Conservation (phyloP, 2,113 vertebrate genomes). For the Labrus mixtus region DNA sequence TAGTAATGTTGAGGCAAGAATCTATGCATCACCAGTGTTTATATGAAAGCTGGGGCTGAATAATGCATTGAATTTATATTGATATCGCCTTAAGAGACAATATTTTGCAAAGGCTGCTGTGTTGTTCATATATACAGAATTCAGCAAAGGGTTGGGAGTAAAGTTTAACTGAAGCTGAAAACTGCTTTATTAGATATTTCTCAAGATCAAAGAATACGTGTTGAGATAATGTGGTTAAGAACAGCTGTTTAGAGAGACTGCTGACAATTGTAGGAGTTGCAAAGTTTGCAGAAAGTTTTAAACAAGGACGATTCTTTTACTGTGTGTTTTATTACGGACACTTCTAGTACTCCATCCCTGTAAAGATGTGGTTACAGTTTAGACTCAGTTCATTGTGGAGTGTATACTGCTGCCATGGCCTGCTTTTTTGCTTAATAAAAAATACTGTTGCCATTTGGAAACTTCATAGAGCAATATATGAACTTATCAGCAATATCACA, state of each 20-base stretch:
- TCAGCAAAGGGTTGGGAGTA: not conserved
- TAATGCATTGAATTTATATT: constrained; percentile 36
- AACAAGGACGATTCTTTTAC: not conserved
- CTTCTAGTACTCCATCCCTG: not conserved
- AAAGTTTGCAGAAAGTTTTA: not conserved
- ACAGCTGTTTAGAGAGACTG: not conserved
- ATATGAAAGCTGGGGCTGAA: constrained; percentile 18
- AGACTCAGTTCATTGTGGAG: no score
- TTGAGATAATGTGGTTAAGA: not conserved
- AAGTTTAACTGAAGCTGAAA: not conserved
- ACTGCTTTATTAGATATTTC: not conserved
- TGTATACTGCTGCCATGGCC: no score
- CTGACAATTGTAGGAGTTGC: not conserved
- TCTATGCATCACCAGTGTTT: constrained; percentile 18
- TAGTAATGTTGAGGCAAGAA: constrained; percentile 13
- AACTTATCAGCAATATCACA: no score
- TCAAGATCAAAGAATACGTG: not conserved
- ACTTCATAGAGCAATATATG: no score
- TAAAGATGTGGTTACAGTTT: not conserved
- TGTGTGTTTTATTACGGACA: no score
- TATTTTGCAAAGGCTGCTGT: constrained; percentile 3
- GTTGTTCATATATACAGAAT: not conserved
- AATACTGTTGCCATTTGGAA: no score
- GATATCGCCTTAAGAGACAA: constrained; percentile 14
- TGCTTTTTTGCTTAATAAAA: no score